Percentiles rank a stretch among this genome's conserved stretches.
These are phyloP conservation scores for Ophioninae sp. DNA, from an alignment of 2,888 invertebrate genomes.

Conservation along the genomic window DNA sequence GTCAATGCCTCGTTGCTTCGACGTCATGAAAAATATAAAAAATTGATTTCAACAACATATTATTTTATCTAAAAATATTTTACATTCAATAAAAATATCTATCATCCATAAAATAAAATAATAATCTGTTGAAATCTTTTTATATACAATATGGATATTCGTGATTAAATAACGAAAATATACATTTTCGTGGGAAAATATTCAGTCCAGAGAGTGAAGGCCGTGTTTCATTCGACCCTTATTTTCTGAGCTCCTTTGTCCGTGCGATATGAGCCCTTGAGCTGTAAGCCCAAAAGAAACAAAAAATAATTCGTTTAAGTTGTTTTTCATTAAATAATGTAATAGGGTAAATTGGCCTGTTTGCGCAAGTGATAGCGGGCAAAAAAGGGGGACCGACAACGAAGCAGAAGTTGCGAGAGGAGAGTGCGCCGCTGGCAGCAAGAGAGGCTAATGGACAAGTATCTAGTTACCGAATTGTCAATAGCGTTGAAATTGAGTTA, in stretches of 20 bases:
- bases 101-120: too few relatives aligned
- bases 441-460: slow-evolving; percentile 46
- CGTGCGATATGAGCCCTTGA: background rate
- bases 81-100: too few relatives aligned
- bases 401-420: slow-evolving; percentile 1
- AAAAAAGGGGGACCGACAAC: slow-evolving; percentile 1
- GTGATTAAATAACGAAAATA: too few relatives aligned
- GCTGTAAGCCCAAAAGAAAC: background rate
- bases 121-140: too few relatives aligned
- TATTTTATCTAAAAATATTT: too few relatives aligned
- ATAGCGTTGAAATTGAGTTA: slow-evolving; percentile 54
- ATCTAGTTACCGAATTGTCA: slow-evolving; percentile 52
- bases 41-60: too few relatives aligned
- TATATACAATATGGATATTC: too few relatives aligned
- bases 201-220: background rate
- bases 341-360: background rate
- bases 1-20: too few relatives aligned
- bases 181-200: too few relatives aligned
- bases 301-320: background rate
- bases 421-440: background rate
- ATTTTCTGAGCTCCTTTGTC: background rate
- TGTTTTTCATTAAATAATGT: slow-evolving; percentile 19
- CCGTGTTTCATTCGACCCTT: background rate
- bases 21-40: too few relatives aligned
- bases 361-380: background rate